Base-by-base conservation (phyloP, 1,140 invertebrate genomes). In the Bombyx mandarina region DNA sequence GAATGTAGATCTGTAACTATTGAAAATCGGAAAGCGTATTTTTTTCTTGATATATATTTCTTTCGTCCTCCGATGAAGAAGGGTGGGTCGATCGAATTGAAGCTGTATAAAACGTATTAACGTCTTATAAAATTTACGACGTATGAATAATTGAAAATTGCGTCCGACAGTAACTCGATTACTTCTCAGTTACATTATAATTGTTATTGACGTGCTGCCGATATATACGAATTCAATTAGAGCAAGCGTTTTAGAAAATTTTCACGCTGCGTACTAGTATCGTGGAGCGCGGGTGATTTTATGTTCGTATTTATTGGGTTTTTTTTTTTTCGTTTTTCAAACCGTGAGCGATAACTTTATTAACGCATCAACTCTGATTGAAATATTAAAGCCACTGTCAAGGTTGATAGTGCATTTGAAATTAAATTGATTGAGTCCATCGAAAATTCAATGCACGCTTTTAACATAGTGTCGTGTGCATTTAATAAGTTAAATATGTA, bases 121-220 rank as follows among this genome's bases (percentile, higher is more conserved):
- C 26, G 42, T 51, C 50, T 51, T 10, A 22, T 54, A 54, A 54
- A 52, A 57, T 60, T 63, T 56, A 54, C 48, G 56, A 70, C 67
- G 58, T 66, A 71, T 69, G 42, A 57, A 56, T 73, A 73, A 77
- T 75, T 70, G 66, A 58, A 66, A 65, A 68, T 68, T 66, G 65
- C 56, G 59, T 54, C 54, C 18, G 58, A 55, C 58, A 56, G 55
- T 45, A 45, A 59, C 57, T 71, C 71, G 69, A 77, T 74, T 70
- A 68, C 63, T 69, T 71, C 62, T 65, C 68, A 67, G 69, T 77
- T 72, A 67, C 61, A 64, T 65, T 73, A 70, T 63, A 75, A 73
- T 66, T 67, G 64, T 63, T 69, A 62, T 63, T 67, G 65, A 63
- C 64, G 57, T 52, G 65, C 64, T 56, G 52, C 50, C 50, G 53